Evolutionary conservation across 1,140 invertebrate genomes (phyloP).

Genomic region (Drosophila parabipectinata): DNA sequence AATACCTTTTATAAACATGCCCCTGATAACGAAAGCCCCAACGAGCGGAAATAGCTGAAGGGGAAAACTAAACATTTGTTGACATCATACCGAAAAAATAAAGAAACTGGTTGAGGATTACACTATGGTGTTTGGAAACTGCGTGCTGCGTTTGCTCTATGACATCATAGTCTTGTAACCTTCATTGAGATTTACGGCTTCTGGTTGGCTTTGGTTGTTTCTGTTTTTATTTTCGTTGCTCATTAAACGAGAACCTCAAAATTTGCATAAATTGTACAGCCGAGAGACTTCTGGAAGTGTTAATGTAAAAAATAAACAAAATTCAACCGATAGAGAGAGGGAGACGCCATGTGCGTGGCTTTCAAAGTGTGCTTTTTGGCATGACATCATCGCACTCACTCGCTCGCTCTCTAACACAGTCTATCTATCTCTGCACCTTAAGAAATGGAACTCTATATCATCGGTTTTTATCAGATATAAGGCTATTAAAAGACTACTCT

Average conservation of each 20-base stretch:
- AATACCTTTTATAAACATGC: constrained; percentile 62
- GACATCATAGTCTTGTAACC: constrained; percentile 62
- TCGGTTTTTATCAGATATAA: no score
- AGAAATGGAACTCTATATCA: not conserved
- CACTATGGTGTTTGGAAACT: constrained; percentile 31
- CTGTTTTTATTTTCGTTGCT: constrained; percentile 17
- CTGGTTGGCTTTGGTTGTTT: constrained; percentile 3
- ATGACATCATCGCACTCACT: constrained; percentile 68
- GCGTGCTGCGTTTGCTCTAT: constrained; percentile 19
- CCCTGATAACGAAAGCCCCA: constrained; percentile 53
- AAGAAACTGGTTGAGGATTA: constrained; percentile 59
- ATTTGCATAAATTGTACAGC: constrained; percentile 38
- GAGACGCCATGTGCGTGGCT: constrained; percentile 58
- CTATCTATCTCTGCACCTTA: not conserved
- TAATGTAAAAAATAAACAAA: constrained; percentile 77
- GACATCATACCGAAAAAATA: constrained; percentile 53
- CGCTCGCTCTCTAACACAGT: no score
- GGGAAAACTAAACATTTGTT: constrained; percentile 50
- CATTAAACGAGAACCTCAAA: constrained; percentile 16
- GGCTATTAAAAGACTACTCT: no score
- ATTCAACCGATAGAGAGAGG: constrained; percentile 13
- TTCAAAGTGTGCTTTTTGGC: constrained; percentile 49
- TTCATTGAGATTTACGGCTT: constrained; percentile 34
- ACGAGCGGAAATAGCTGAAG: constrained; percentile 29
- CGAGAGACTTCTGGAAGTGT: constrained; percentile 61